phyloP scores from a whole-genome alignment of 2,797 vertebrate species.

The Odontamblyopus rebecca region DNA sequence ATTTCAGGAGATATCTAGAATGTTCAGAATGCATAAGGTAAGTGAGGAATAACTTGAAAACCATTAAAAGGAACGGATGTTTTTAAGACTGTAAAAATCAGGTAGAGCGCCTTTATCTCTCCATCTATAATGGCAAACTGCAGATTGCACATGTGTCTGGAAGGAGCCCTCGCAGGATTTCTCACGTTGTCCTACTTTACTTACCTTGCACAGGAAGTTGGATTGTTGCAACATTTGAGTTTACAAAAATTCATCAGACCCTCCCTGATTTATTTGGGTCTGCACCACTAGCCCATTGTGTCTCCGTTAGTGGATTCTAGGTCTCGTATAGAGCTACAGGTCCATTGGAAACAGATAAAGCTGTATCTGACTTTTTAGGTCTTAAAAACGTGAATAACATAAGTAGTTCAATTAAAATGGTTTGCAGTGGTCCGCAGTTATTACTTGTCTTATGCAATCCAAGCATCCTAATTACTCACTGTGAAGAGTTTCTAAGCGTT shows the following conservation, averaged over 20 bases:
- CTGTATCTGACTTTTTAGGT: too few species aligned
- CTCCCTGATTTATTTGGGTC: constrained; percentile 2
- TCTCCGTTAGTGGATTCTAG: background rate
- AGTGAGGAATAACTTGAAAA: too few species aligned
- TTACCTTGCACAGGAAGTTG: constrained; percentile 7
- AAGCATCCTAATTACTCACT: too few species aligned
- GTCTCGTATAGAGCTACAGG: background rate
- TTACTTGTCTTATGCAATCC: too few species aligned
- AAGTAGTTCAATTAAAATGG: too few species aligned
- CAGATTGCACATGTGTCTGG: constrained; percentile 8
- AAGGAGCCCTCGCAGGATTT: constrained; percentile 17
- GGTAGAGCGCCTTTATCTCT: constrained; percentile 13
- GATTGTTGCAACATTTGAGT: constrained; percentile 13
- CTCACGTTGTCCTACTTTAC: constrained; percentile 2
- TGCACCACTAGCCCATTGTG: background rate
- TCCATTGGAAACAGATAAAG: background rate
- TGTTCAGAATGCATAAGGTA: too few species aligned
- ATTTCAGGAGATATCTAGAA: too few species aligned
- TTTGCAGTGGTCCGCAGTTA: too few species aligned
- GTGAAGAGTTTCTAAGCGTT: too few species aligned
- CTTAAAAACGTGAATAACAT: too few species aligned
- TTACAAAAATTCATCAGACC: constrained; percentile 10
- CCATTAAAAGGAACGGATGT: too few species aligned
- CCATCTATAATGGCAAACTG: constrained; percentile 37
- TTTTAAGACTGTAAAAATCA: too few species aligned